Conservation (phyloP, 2,797 vertebrate genomes). For the Phaenicophaeus curvirostris region DNA sequence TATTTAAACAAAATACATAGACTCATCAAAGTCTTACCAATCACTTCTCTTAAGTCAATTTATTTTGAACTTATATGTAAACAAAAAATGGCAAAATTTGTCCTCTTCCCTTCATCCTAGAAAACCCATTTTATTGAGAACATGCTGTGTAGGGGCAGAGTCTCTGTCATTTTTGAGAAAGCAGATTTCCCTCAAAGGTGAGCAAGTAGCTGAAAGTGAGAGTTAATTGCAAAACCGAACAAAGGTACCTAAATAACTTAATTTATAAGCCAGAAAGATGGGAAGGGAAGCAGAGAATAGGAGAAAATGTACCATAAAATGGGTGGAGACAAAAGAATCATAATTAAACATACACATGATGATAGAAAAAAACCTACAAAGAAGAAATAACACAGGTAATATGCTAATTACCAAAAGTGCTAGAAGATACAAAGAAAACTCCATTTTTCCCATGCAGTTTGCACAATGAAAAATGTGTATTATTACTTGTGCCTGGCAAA, state of each 20-base stretch:
- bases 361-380: background rate
- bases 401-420: background rate
- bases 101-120: background rate
- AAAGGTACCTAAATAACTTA: background rate
- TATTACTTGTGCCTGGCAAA: conserved; percentile 17
- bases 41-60: too few species aligned
- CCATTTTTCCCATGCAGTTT: background rate
- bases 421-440: background rate
- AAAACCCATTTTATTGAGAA: background rate
- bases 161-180: background rate
- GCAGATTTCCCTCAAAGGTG: background rate
- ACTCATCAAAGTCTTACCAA: too few species aligned
- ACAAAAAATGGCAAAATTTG: background rate
- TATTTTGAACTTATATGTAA: background rate
- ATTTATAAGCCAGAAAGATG: background rate
- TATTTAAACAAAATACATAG: background rate
- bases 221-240: background rate
- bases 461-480: conserved; percentile 8
- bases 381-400: background rate
- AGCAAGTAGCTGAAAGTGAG: background rate
- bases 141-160: too few species aligned
- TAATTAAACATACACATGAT: background rate
- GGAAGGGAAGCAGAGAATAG: background rate
- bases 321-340: background rate
- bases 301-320: background rate